Evolutionary conservation across 2,113 vertebrate species (phyloP), one percentile per base, ranked within the genome.

Genomic region (Climacteris rufus): DNA sequence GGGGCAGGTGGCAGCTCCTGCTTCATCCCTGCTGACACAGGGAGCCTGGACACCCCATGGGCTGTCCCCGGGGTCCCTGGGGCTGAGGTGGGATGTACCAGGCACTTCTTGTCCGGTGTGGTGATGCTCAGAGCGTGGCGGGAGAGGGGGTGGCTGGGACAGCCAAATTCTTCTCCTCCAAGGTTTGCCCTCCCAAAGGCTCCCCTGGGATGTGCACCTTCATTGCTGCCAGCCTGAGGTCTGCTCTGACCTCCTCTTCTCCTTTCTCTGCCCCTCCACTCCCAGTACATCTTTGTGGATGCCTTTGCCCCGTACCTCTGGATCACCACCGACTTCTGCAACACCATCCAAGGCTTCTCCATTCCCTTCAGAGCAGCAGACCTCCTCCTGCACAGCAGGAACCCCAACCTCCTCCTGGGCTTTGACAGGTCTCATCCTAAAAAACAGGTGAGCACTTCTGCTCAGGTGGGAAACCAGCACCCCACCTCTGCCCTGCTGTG

Each of bases 311-410:
- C 98, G 10, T 99, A 98, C 96, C 97, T 99, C 75, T 99, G 99
- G 99, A 99, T 99, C 98, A 99, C 99, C 3, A 98, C 98, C 0
- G 98, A 99, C 98, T 99, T 99, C 97, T 99, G 99, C 92, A 98
- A 95, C 93, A 98, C 88, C 1, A 94, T 99, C 18, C 98, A 98
- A 59, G 99, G 98, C 78, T 99, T 99, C 97, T 95, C 98, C 0
- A 97, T 99, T 47, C 99, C 99, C 13, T 99, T 99, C 98, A 98
- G 98, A 93, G 99, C 99, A 1, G 98, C 98, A 3, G 99, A 99
- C 53, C 98, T 99, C 82, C 98, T 99, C 42, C 98, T 99, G 60
- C 99, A 99, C 79, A 97, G 97, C 96, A 98, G 97, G n/a, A 97
- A 89, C 35, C 96, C 99, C 50, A 98, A 96, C 96, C 98, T 99